These are phyloP conservation scores for Suncus etruscus DNA, from an alignment of 2,113 vertebrate genomes.

Conservation along the genomic window DNA sequence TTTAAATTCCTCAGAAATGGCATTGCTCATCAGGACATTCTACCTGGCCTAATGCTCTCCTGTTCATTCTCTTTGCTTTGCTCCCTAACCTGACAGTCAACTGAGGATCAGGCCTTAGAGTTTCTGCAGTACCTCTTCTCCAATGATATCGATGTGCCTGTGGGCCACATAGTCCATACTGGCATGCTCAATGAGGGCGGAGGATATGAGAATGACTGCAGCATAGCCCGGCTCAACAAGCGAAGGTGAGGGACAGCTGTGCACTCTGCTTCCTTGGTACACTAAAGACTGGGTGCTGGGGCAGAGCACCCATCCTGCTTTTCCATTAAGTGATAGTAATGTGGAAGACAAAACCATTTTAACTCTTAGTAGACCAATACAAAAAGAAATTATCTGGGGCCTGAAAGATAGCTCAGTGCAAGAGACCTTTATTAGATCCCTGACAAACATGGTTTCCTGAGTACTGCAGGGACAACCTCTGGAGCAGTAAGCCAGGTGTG, in stretches of 20 bases:
- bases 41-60: not conserved
- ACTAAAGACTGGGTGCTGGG: not conserved
- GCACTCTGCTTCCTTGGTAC: fast-evolving
- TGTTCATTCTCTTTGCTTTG: not conserved
- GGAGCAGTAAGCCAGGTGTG: no score
- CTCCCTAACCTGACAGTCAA: constrained; percentile 86
- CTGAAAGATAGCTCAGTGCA: no score
- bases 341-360: not conserved
- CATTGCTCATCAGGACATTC: fast-evolving
- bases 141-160: constrained; percentile 97
- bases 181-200: constrained; percentile 97
- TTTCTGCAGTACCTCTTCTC: constrained; percentile 95
- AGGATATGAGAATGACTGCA: constrained; percentile 99
- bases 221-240: constrained; percentile 95
- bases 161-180: constrained; percentile 97
- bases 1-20: constrained; percentile 12
- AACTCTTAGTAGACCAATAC: not conserved
- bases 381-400: not conserved
- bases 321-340: not conserved
- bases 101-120: constrained; percentile 93
- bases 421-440: no score
- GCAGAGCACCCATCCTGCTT: not conserved
- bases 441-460: no score
- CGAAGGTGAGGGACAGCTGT: constrained; percentile 89
- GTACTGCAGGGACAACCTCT: no score